phyloP scores from a whole-genome alignment of 2,113 vertebrate genomes.

The Prinia subflava region DNA sequence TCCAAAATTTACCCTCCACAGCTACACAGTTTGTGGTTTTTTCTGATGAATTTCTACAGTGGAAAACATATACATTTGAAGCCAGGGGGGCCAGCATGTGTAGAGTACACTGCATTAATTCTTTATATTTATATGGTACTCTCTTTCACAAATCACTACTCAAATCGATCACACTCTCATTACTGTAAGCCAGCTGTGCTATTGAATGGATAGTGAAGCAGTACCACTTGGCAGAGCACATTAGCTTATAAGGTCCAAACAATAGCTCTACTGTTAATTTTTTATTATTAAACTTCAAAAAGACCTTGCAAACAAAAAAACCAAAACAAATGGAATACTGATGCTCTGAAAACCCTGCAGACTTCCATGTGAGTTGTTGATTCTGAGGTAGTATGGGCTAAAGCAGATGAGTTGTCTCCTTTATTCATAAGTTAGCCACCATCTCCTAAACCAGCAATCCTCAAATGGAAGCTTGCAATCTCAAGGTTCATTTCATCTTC shows the following conservation, averaged over 20 bases:
- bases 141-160: background rate
- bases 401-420: background rate
- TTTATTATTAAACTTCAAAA: background rate
- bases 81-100: accelerated
- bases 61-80: background rate
- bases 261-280: background rate
- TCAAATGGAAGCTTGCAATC: background rate
- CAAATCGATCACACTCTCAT: background rate
- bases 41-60: background rate
- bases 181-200: background rate
- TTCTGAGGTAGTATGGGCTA: background rate
- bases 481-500: background rate
- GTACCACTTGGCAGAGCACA: background rate
- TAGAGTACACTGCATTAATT: background rate
- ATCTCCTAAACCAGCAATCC: background rate
- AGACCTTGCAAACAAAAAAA: background rate
- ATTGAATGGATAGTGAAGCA: background rate
- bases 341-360: background rate
- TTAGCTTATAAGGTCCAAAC: background rate
- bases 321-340: background rate
- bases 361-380: accelerated
- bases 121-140: background rate
- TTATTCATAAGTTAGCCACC: background rate
- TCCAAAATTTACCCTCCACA: background rate
- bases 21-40: background rate